Conservation (phyloP, 2,888 invertebrate species). For the Zaprionus bogoriensis region DNA sequence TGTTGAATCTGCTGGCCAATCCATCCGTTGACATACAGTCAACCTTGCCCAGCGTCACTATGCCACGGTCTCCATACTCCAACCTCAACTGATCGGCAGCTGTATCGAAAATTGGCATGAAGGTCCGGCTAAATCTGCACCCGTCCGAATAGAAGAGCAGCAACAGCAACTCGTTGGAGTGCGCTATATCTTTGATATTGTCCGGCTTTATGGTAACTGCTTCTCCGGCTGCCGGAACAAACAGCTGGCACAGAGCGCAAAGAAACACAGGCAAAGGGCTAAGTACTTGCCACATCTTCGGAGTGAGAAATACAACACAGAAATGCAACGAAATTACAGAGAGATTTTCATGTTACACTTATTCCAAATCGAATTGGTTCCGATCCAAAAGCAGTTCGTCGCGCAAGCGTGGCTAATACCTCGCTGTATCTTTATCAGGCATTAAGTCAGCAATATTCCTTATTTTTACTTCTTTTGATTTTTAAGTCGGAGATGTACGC, state of each 20-base stretch:
- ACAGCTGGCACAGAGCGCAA: neutral
- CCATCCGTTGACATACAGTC: conserved; percentile 94
- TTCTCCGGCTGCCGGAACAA: neutral
- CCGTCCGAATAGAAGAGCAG: conserved; percentile 99
- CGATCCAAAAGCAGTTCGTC: neutral
- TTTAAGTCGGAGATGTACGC: too few relatives aligned
- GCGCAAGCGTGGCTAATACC: neutral
- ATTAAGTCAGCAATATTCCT: too few relatives aligned
- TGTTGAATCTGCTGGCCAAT: conserved; percentile 92
- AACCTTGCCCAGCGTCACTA: conserved; percentile 95
- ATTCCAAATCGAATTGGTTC: neutral
- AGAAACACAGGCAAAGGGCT: neutral
- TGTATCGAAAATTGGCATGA: conserved; percentile 97
- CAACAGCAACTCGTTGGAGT: conserved; percentile 93
- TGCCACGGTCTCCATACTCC: conserved; percentile 89
- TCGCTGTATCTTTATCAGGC: neutral
- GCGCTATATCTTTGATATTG: conserved; percentile 19
- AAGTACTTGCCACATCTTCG: conserved; percentile 13
- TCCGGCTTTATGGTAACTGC: conserved; percentile 5
- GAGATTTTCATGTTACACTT: too few relatives aligned
- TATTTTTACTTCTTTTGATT: too few relatives aligned
- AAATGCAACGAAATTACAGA: neutral
- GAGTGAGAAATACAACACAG: neutral
- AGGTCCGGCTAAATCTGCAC: conserved; percentile 97
- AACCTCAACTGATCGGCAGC: conserved; percentile 87